phyloP scores from a whole-genome alignment of 2,888 invertebrate genomes.

The Netelia inedita region DNA sequence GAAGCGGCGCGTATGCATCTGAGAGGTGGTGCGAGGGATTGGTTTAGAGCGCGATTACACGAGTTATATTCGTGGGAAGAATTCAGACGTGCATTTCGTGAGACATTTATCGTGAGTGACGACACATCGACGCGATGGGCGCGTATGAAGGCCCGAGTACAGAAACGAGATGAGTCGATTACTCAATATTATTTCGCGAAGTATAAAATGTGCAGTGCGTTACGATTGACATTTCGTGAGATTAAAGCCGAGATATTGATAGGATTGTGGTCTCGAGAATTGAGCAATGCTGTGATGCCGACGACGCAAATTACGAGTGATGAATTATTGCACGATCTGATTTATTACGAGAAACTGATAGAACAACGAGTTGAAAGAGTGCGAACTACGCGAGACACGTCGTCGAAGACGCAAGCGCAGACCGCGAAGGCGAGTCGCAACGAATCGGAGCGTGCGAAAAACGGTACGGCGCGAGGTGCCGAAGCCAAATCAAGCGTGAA shows the following conservation, averaged over 20 bases:
- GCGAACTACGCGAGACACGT: not conserved
- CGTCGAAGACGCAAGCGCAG: not conserved
- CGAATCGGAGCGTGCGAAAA: not conserved
- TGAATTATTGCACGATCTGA: slow-evolving; percentile 4
- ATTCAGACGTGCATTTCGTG: slow-evolving; percentile 24
- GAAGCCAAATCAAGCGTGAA: not conserved
- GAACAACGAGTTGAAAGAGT: not conserved
- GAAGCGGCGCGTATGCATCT: slow-evolving; percentile 44
- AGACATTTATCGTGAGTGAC: slow-evolving; percentile 25
- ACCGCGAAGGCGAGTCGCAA: not conserved
- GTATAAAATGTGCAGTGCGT: not conserved
- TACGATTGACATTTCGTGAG: not conserved
- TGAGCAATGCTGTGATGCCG: slow-evolving; percentile 1
- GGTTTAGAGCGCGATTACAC: not conserved
- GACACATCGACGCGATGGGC: not conserved
- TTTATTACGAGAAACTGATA: slow-evolving; percentile 17
- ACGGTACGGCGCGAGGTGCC: not conserved
- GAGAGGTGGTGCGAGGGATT: slow-evolving; percentile 41
- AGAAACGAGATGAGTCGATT: slow-evolving; percentile 5
- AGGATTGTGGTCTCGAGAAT: slow-evolving; percentile 26
- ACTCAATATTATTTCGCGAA: slow-evolving; percentile 30
- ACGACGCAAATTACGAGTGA: not conserved
- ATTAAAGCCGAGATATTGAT: not conserved
- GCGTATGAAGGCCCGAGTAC: slow-evolving; percentile 9
- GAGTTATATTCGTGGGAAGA: slow-evolving; percentile 9